These are phyloP conservation scores for Malacosoma neustria DNA, from an alignment of 2,888 invertebrate genomes.

Conservation along the genomic window DNA sequence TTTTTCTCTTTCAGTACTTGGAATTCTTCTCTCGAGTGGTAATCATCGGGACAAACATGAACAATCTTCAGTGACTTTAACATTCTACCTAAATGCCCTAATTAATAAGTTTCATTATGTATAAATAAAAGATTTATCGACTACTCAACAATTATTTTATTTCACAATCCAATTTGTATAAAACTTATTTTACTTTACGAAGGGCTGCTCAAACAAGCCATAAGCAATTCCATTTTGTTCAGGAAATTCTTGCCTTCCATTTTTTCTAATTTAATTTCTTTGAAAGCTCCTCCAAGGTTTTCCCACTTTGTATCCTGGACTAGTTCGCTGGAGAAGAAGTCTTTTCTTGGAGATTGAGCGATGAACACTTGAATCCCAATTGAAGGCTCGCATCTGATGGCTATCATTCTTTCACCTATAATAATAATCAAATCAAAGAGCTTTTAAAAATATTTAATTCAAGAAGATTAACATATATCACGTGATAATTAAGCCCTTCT, in stretches of 20 bases:
- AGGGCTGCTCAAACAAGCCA: constrained; percentile 90
- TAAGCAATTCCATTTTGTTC: constrained; percentile 96
- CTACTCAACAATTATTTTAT: constrained; percentile 13
- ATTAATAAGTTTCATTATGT: constrained; percentile 59
- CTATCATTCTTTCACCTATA: constrained; percentile 85
- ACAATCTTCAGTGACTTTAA: constrained; percentile 72
- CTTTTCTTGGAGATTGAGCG: constrained; percentile 90
- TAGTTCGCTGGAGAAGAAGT: constrained; percentile 89
- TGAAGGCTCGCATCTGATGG: constrained; percentile 92
- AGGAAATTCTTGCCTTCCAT: constrained; percentile 97
- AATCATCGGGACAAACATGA: constrained; percentile 50
- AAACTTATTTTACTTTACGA: constrained; percentile 56
- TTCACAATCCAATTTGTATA: constrained; percentile 5
- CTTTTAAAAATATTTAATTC: too few species aligned
- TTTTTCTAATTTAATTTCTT: constrained; percentile 91
- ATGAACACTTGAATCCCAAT: constrained; percentile 93
- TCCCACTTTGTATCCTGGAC: constrained; percentile 96
- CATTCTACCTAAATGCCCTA: constrained; percentile 68
- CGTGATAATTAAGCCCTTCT: too few species aligned
- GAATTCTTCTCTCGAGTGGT: constrained; percentile 43
- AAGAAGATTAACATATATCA: too few species aligned
- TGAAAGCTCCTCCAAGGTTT: constrained; percentile 93
- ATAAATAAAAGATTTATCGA: constrained; percentile 26
- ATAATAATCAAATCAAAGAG: too few species aligned
- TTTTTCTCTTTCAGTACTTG: constrained; percentile 53